Evolutionary conservation across 2,888 invertebrate species (phyloP), one percentile per base, ranked within the genome.

Genomic region (Neoaliturus tenellus): DNA sequence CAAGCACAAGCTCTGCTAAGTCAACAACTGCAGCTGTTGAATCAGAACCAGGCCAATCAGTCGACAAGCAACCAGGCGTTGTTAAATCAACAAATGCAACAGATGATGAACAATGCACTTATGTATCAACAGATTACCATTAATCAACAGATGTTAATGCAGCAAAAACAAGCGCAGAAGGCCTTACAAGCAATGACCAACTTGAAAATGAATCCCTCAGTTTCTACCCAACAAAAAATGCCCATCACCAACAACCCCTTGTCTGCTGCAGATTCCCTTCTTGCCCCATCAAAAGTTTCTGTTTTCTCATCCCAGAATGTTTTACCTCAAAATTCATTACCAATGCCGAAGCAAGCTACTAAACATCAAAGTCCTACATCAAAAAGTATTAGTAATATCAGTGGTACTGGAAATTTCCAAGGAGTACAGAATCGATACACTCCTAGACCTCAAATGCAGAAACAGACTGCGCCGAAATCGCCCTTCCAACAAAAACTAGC

Each of bases 221-320:
- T 12, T 31, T 33, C 31, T 55, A 12, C 2, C 33, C 78, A 78
- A 20, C 78, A 51, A 23, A 78, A 55, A 35, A 12, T 28, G 28
- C 6, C 28, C 31, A 31, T 31, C 5, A 31, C 62, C 5, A 55
- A 23, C 12, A 62, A 62, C 14, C 28, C 62, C 4, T 28, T 62
- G 28, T 5, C 62, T 62, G 31, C 48, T 20, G 48, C 48, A 1
- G 48, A 35, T 28, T n/a, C 78, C n/a, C 78, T 78, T 31, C 23
- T 78, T 6, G 78, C 78, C 17, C 78, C 78, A 4, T 78, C 78
- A 4, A 78, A 78, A 78, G 78, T 78, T 51, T 78, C 78, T 23
- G 78, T 78, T 28, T 78, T 78, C 28, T 78, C 78, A 6, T 78
- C 78, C 12, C 78, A 78, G 35, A 78, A 55, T 55, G 23, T 78